Conservation (phyloP, 1,140 invertebrate species). For the Zaprionus gabonicus region DNA sequence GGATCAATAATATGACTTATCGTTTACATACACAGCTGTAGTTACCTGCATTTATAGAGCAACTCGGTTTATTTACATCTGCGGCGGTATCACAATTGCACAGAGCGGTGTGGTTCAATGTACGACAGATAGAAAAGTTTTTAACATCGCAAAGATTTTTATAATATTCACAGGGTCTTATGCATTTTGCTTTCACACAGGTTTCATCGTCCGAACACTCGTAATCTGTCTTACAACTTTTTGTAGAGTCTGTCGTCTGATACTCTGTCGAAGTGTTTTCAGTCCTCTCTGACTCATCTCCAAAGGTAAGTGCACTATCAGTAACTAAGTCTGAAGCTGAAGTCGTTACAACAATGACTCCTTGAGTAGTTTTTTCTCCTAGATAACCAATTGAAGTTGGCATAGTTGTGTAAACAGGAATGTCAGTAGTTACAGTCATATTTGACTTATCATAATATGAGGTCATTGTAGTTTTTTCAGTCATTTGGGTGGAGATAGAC, state of each 20-base stretch:
- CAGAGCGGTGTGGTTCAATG: slow-evolving; percentile 85
- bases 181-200: slow-evolving; percentile 86
- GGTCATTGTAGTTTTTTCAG: slow-evolving; percentile 6
- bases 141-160: slow-evolving; percentile 69
- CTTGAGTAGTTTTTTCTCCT: background rate
- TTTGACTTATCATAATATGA: background rate
- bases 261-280: slow-evolving; percentile 8
- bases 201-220: slow-evolving; percentile 86
- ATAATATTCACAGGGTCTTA: slow-evolving; percentile 86
- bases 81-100: slow-evolving; percentile 85
- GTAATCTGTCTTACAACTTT: slow-evolving; percentile 61
- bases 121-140: slow-evolving; percentile 83
- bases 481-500: background rate
- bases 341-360: background rate
- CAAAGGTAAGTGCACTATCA: slow-evolving; percentile 17
- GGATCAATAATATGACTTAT: slow-evolving; percentile 62
- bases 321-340: slow-evolving; percentile 4
- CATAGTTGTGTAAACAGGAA: too few relatives aligned
- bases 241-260: slow-evolving; percentile 14
- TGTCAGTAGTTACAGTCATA: background rate
- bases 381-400: slow-evolving; percentile 22
- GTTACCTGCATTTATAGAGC: slow-evolving; percentile 87
- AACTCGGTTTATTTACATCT: slow-evolving; percentile 83
- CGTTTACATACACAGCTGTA: slow-evolving; percentile 70
- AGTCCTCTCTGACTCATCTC: slow-evolving; percentile 27